Percentiles rank a stretch among this genome's conserved stretches.
phyloP scores from a whole-genome alignment of 1,140 invertebrate species.

The Cyclargus thomasi region DNA sequence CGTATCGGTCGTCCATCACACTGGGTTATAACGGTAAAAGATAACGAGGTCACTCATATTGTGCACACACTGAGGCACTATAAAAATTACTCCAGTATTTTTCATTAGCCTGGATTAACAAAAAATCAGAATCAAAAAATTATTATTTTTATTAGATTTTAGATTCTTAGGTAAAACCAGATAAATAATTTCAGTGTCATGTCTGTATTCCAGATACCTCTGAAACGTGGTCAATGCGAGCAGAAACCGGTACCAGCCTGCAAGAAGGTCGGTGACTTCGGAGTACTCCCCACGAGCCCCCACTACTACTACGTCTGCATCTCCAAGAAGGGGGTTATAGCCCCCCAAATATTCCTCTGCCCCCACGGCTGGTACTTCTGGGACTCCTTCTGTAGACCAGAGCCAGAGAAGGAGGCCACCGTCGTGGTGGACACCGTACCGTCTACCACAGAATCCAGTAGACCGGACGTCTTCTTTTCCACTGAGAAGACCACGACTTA shows the following conservation, averaged over 20 bases:
- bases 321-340: slow-evolving; percentile 32
- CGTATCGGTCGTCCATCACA: too few relatives aligned
- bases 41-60: too few relatives aligned
- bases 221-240: slow-evolving; percentile 52
- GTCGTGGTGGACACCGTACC: slow-evolving; percentile 13
- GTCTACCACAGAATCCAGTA: slow-evolving; percentile 21
- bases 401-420: slow-evolving; percentile 24
- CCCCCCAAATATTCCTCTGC: slow-evolving; percentile 63
- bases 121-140: too few relatives aligned
- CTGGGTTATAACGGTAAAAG: too few relatives aligned
- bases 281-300: slow-evolving; percentile 36
- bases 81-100: too few relatives aligned
- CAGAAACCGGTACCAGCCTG: slow-evolving; percentile 46
- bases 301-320: slow-evolving; percentile 65
- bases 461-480: slow-evolving; percentile 48
- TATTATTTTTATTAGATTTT: too few relatives aligned
- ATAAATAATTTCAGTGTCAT: too few relatives aligned
- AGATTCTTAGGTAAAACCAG: too few relatives aligned
- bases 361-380: slow-evolving; percentile 61
- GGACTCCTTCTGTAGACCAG: slow-evolving; percentile 48
- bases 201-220: slow-evolving; percentile 53
- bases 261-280: slow-evolving; percentile 42
- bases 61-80: too few relatives aligned
- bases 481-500: slow-evolving; percentile 47
- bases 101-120: too few relatives aligned